A percentile compares a stretch with the other conserved stretches of the same genome.
Evolutionary conservation across 2,113 vertebrate genomes (phyloP).

Genomic region (Cygnus atratus): DNA sequence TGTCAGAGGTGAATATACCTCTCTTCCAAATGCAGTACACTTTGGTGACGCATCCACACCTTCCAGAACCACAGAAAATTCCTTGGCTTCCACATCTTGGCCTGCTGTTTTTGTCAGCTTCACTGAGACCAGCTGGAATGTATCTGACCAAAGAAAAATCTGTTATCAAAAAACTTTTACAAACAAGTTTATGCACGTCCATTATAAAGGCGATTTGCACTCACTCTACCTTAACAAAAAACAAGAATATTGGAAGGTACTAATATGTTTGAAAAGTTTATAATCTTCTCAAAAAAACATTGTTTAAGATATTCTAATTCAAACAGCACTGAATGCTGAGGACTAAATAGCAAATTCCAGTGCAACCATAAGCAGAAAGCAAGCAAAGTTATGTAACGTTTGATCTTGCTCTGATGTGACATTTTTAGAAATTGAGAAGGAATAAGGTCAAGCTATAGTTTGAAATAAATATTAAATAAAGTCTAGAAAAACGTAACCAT

Average conservation of each 20-base stretch:
- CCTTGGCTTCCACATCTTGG: slow-evolving; percentile 80
- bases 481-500: background rate
- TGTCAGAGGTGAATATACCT: slow-evolving; percentile 69
- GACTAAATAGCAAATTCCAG: background rate
- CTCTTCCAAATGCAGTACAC: slow-evolving; percentile 81
- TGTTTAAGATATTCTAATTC: background rate
- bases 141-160: slow-evolving; percentile 72
- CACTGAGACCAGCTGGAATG: slow-evolving; percentile 85
- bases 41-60: slow-evolving; percentile 77
- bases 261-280: background rate
- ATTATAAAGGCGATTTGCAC: background rate
- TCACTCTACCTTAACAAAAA: background rate
- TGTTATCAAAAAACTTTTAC: background rate
- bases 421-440: background rate
- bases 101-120: slow-evolving; percentile 81
- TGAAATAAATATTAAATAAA: no score
- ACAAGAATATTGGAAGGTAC: no score
- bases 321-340: background rate
- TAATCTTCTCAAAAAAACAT: background rate
- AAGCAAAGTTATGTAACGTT: background rate
- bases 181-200: background rate
- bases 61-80: slow-evolving; percentile 79
- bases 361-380: background rate
- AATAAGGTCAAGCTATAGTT: background rate
- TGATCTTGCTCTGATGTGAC: background rate